phyloP scores from a whole-genome alignment of 2,888 invertebrate species.

The Oscheius sp. region DNA sequence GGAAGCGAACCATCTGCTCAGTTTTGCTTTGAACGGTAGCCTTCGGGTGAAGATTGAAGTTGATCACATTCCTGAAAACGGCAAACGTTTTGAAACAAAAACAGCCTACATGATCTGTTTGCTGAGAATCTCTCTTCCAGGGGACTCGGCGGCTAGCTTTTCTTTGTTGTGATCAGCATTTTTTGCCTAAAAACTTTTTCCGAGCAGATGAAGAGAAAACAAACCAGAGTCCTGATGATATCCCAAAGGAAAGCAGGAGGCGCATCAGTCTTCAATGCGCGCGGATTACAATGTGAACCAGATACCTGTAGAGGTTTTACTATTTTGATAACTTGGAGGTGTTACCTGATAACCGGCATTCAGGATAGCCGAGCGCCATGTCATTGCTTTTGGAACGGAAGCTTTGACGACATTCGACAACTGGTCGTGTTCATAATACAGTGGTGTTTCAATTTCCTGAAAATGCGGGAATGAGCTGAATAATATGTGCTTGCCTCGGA shows the following conservation, averaged over 20 bases:
- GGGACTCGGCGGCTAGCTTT: slow-evolving; percentile 41
- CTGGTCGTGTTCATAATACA: slow-evolving; percentile 88
- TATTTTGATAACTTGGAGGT: slow-evolving; percentile 75
- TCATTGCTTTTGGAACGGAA: slow-evolving; percentile 68
- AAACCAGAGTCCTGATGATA: slow-evolving; percentile 82
- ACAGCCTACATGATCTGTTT: slow-evolving; percentile 21
- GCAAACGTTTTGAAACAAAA: not conserved
- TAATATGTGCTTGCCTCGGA: slow-evolving; percentile 72
- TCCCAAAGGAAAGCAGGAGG: slow-evolving; percentile 90
- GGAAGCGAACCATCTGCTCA: slow-evolving; percentile 69
- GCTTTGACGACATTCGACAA: slow-evolving; percentile 79
- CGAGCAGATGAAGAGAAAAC: not conserved
- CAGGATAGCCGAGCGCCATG: slow-evolving; percentile 85
- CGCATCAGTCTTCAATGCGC: slow-evolving; percentile 92
- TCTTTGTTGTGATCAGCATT: slow-evolving; percentile 48
- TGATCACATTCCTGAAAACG: slow-evolving; percentile 51
- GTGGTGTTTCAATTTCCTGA: slow-evolving; percentile 84
- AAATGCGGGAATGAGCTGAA: not conserved
- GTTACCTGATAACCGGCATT: slow-evolving; percentile 81
- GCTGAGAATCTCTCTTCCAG: slow-evolving; percentile 47
- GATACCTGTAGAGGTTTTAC: slow-evolving; percentile 81
- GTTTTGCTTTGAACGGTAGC: slow-evolving; percentile 60
- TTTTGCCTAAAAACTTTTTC: slow-evolving; percentile 49
- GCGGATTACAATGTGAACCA: slow-evolving; percentile 87
- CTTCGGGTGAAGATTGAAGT: slow-evolving; percentile 64